These are phyloP conservation scores for Tetheella fluctuosa DNA, from an alignment of 2,888 invertebrate genomes.

Conservation along the genomic window DNA sequence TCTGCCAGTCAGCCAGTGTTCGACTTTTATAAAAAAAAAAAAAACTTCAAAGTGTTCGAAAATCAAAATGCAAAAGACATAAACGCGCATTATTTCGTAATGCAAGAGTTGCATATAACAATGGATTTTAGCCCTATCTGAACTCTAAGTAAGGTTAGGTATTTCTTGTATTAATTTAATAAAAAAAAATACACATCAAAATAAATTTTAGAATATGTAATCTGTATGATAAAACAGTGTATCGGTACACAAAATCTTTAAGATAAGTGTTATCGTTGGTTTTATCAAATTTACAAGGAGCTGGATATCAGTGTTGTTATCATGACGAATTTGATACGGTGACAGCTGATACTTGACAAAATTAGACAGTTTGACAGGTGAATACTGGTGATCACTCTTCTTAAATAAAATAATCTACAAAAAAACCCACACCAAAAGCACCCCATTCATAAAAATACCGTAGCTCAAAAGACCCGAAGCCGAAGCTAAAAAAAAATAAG, in stretches of 20 bases:
- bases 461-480: not conserved
- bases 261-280: slow-evolving; percentile 16
- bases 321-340: slow-evolving; percentile 61
- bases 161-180: not conserved
- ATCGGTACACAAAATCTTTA: slow-evolving; percentile 18
- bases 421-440: not conserved
- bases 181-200: not conserved
- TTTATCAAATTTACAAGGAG: slow-evolving; percentile 13
- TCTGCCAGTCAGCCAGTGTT: too few relatives aligned
- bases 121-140: not conserved
- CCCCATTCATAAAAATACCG: not conserved
- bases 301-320: slow-evolving; percentile 40
- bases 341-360: slow-evolving; percentile 64
- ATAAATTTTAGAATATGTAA: slow-evolving; percentile 24
- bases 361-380: slow-evolving; percentile 62
- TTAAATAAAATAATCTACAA: not conserved
- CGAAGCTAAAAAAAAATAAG: not conserved
- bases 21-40: too few relatives aligned
- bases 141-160: not conserved
- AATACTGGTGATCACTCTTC: slow-evolving; percentile 42
- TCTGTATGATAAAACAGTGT: slow-evolving; percentile 19
- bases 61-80: not conserved
- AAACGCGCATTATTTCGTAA: not conserved
- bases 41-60: not conserved
- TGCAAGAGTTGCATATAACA: not conserved